Percentiles rank a stretch among this genome's conserved stretches.
phyloP scores from a whole-genome alignment of 2,797 vertebrate species.

The Todus mexicanus region DNA sequence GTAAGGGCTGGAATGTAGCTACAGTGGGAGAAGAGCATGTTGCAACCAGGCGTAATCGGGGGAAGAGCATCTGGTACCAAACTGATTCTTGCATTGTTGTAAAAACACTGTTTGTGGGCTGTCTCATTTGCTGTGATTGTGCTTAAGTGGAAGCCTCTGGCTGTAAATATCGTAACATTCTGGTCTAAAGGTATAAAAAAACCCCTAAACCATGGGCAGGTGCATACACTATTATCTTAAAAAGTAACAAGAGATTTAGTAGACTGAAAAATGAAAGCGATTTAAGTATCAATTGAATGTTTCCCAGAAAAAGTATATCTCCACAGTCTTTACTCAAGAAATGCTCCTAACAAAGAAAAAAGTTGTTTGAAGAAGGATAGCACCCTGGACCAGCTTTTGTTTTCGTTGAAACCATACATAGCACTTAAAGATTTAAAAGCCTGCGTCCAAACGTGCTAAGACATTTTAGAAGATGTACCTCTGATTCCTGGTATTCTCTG shows the following conservation, averaged over 20 bases:
- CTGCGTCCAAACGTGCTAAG: neutral
- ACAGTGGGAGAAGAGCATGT: neutral
- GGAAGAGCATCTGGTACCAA: neutral
- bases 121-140: neutral
- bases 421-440: neutral
- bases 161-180: neutral
- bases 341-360: neutral
- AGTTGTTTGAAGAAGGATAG: neutral
- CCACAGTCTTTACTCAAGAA: neutral
- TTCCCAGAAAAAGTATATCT: neutral
- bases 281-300: neutral
- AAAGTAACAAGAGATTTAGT: neutral
- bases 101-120: neutral
- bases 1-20: neutral
- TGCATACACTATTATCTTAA: neutral
- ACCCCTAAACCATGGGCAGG: neutral
- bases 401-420: neutral
- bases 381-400: neutral
- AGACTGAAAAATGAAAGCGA: neutral
- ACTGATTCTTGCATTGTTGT: neutral
- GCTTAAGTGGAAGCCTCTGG: neutral
- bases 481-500: constrained; percentile 1
- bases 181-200: neutral
- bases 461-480: constrained; percentile 70
- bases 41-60: neutral